A percentile compares a stretch with the other conserved stretches of the same genome.
These are phyloP conservation scores for Holotrichia oblita DNA, from an alignment of 1,140 invertebrate genomes.

Conservation along the genomic window DNA sequence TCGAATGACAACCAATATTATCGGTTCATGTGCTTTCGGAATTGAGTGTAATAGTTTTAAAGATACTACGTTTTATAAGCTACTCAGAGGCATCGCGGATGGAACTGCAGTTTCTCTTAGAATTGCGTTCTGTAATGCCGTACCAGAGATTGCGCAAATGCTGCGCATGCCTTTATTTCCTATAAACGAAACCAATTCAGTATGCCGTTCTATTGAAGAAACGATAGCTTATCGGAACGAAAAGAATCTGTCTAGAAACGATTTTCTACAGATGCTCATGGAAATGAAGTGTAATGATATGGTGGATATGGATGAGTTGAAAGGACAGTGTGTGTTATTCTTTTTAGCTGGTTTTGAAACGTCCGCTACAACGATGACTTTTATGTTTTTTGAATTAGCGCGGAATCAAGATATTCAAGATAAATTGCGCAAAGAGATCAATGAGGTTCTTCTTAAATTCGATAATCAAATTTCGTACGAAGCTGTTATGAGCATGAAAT, in stretches of 20 bases:
- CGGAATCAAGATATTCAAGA: slow-evolving; percentile 62
- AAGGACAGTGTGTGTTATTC: slow-evolving; percentile 59
- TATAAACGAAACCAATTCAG: not conserved
- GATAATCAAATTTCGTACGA: slow-evolving; percentile 66
- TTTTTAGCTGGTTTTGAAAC: slow-evolving; percentile 61
- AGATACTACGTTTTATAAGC: not conserved
- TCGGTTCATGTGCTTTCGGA: not conserved
- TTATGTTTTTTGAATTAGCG: slow-evolving; percentile 59
- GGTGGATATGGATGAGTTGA: slow-evolving; percentile 52
- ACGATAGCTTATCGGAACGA: not conserved
- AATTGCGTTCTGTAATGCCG: not conserved
- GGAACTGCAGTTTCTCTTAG: not conserved
- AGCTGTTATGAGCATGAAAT: slow-evolving; percentile 65
- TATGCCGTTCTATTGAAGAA: not conserved
- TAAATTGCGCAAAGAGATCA: slow-evolving; percentile 60
- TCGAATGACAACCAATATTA: not conserved
- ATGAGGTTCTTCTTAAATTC: slow-evolving; percentile 61
- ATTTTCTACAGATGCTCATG: not conserved
- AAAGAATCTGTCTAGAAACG: not conserved
- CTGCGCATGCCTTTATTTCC: not conserved
- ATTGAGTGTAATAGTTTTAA: not conserved
- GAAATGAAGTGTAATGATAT: not conserved
- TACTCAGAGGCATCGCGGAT: not conserved
- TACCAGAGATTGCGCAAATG: not conserved
- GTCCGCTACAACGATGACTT: slow-evolving; percentile 58